Conservation (phyloP, 2,888 invertebrate species). For the Agriotes lineatus region DNA sequence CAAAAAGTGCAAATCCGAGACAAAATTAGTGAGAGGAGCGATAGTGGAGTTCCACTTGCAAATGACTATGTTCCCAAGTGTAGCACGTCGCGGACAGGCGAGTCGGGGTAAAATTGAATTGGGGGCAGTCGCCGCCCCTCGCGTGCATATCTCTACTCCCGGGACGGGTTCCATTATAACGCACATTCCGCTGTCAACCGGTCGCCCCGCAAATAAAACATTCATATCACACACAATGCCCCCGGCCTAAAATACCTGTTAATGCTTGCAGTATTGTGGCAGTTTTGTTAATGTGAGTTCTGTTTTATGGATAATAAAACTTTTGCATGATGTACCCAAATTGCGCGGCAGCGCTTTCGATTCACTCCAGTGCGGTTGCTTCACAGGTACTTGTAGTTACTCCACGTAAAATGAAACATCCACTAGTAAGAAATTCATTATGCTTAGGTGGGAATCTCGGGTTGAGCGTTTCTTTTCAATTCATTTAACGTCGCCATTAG, state of each 20-base stretch:
- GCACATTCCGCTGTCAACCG: constrained; percentile 54
- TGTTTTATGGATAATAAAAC: constrained; percentile 1
- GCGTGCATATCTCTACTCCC: constrained; percentile 55
- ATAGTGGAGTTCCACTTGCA: constrained; percentile 32
- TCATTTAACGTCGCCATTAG: too few species aligned
- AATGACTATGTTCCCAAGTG: constrained; percentile 48
- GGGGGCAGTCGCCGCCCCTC: constrained; percentile 52
- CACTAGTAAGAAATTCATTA: too few species aligned
- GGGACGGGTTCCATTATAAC: constrained; percentile 56
- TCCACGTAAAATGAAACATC: too few species aligned
- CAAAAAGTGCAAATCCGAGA: too few species aligned
- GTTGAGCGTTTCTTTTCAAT: too few species aligned
- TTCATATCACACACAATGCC: constrained; percentile 54
- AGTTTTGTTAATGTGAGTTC: constrained; percentile 12
- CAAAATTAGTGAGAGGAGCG: constrained; percentile 4
- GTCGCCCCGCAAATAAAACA: constrained; percentile 54
- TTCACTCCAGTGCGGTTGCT: too few species aligned
- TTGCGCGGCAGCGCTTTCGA: too few species aligned
- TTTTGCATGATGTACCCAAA: background rate
- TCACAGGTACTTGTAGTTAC: too few species aligned
- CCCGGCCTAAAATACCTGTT: constrained; percentile 33
- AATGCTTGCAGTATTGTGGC: constrained; percentile 31
- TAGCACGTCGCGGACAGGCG: constrained; percentile 55
- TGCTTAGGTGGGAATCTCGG: too few species aligned
- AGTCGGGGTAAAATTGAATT: constrained; percentile 58